These are phyloP conservation scores for Toxonevra muliebris DNA, from an alignment of 2,888 invertebrate species.

Conservation along the genomic window DNA sequence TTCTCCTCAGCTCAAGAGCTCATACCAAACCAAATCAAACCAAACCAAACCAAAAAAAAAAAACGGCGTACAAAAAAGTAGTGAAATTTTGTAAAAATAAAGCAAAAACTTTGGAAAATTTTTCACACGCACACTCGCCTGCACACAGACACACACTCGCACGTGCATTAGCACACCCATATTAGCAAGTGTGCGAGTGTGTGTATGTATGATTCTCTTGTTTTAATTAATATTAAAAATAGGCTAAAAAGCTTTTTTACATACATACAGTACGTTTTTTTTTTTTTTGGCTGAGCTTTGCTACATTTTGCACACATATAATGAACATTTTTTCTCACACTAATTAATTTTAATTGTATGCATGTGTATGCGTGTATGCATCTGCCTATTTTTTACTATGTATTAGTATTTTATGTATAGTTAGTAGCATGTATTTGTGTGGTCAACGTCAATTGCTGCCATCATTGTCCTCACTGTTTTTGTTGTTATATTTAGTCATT, in stretches of 20 bases:
- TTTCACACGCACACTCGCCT: not conserved
- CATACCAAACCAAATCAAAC: not conserved
- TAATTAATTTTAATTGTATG: slow-evolving; percentile 24
- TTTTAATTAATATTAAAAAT: slow-evolving; percentile 58
- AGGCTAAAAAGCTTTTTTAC: slow-evolving; percentile 56
- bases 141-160: not conserved
- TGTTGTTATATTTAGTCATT: slow-evolving; percentile 19
- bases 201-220: too few relatives aligned
- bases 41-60: not conserved
- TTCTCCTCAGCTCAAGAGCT: too few relatives aligned
- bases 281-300: slow-evolving; percentile 17
- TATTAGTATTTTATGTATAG: too few relatives aligned
- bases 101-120: too few relatives aligned
- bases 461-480: slow-evolving; percentile 3
- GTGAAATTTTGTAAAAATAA: not conserved
- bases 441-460: not conserved
- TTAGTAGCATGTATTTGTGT: not conserved
- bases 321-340: slow-evolving; percentile 13
- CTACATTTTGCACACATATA: slow-evolving; percentile 20
- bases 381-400: not conserved
- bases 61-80: not conserved
- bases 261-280: slow-evolving; percentile 17
- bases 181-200: too few relatives aligned
- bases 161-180: too few relatives aligned
- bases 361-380: slow-evolving; percentile 2